A percentile compares a stretch with the other conserved stretches of the same genome.
These are phyloP conservation scores for Aethina tumida DNA, from an alignment of 1,140 invertebrate genomes.

Conservation along the genomic window DNA sequence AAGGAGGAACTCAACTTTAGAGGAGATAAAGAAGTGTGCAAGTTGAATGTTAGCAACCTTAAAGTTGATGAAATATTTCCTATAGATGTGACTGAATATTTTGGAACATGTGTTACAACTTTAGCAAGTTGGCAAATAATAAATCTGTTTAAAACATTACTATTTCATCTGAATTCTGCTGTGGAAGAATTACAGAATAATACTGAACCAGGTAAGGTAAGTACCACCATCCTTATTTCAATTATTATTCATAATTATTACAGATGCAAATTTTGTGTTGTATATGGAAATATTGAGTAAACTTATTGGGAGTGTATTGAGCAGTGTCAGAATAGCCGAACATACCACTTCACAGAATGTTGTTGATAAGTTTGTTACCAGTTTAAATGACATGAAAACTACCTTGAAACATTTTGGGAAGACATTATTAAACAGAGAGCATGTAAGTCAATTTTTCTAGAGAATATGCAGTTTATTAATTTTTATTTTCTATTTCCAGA, in stretches of 20 bases:
- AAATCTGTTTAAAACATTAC: conserved; percentile 30
- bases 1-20: no score
- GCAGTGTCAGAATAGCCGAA: conserved; percentile 26
- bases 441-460: conserved; percentile 25
- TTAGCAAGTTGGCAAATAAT: conserved; percentile 30
- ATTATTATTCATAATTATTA: conserved; percentile 1
- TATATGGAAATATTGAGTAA: conserved; percentile 20
- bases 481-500: conserved; percentile 22
- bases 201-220: conserved; percentile 7
- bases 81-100: conserved; percentile 21
- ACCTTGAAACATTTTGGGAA: conserved; percentile 25
- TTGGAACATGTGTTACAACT: conserved; percentile 20
- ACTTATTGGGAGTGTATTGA: conserved; percentile 20
- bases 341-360: conserved; percentile 21
- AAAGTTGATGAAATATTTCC: conserved; percentile 19
- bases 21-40: no score
- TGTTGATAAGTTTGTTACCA: conserved; percentile 25
- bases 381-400: conserved; percentile 22
- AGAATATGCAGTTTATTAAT: conserved; percentile 5
- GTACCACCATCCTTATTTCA: conserved; percentile 4
- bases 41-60: no score
- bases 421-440: conserved; percentile 25
- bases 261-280: background rate
- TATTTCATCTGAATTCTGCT: conserved; percentile 24
- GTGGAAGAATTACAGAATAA: conserved; percentile 13